phyloP scores from a whole-genome alignment of 1,140 invertebrate genomes.

The Zaprionus lachaisei region DNA sequence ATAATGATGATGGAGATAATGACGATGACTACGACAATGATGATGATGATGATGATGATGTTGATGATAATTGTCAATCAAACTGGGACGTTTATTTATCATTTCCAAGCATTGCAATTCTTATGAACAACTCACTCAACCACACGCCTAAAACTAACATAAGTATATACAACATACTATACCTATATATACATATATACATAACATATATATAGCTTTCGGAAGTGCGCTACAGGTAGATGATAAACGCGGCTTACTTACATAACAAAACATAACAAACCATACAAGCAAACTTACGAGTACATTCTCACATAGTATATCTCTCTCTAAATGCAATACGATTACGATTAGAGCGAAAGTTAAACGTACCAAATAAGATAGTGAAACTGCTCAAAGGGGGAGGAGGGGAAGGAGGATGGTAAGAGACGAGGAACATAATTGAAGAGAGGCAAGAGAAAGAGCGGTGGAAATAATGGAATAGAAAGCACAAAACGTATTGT shows the following conservation, averaged over 20 bases:
- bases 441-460: background rate
- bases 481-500: constrained; percentile 61
- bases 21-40: background rate
- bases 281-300: constrained; percentile 6
- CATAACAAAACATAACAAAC: constrained; percentile 26
- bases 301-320: constrained; percentile 37
- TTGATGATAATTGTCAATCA: background rate
- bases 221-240: constrained; percentile 60
- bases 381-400: constrained; percentile 70
- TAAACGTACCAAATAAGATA: constrained; percentile 75
- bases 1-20: background rate
- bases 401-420: background rate
- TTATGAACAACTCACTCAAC: constrained; percentile 51
- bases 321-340: constrained; percentile 46
- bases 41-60: background rate
- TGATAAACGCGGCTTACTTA: constrained; percentile 53
- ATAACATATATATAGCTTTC: constrained; percentile 60
- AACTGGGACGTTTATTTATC: constrained; percentile 18
- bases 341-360: constrained; percentile 31
- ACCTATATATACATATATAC: constrained; percentile 8
- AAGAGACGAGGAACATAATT: background rate
- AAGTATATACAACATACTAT: constrained; percentile 7
- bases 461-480: constrained; percentile 15
- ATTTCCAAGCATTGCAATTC: constrained; percentile 54
- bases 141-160: constrained; percentile 52